Conservation (phyloP, 2,888 invertebrate genomes). For the Cephus pulcher region DNA sequence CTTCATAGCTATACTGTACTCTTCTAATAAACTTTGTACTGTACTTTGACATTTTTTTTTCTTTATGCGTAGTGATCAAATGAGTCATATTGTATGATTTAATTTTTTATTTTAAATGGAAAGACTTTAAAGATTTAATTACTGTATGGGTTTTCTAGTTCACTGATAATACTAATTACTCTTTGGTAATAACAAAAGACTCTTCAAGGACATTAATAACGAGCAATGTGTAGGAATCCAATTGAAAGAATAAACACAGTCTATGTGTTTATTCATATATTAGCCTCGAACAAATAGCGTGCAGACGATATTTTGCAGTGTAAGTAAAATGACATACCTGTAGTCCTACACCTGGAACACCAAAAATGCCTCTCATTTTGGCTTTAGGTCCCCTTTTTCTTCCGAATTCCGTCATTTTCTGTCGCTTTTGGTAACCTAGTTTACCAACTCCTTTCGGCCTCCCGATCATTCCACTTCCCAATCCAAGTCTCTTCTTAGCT, state of each 20-base stretch:
- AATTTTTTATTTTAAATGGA: not conserved
- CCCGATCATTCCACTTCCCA: conserved; percentile 67
- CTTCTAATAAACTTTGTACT: not conserved
- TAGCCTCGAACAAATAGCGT: not conserved
- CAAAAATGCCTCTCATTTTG: conserved; percentile 88
- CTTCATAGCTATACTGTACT: not conserved
- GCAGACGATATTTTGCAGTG: not conserved
- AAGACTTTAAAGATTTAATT: not conserved
- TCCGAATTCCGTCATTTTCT: conserved; percentile 80
- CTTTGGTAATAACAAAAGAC: not conserved
- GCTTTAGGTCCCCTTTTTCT: conserved; percentile 88
- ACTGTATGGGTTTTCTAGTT: not conserved
- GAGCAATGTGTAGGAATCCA: not conserved
- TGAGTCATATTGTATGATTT: not conserved
- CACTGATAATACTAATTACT: not conserved
- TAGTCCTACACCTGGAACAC: conserved; percentile 82
- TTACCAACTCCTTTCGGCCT: conserved; percentile 80
- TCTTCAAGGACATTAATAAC: not conserved
- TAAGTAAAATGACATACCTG: conserved; percentile 66
- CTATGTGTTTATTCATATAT: not conserved
- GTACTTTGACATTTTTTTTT: not conserved
- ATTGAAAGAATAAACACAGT: not conserved
- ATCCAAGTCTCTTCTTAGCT: conserved; percentile 81
- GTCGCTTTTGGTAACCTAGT: conserved; percentile 79
- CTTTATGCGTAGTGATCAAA: not conserved